Percentiles rank a stretch among this genome's conserved stretches.
Conservation (phyloP, 2,113 vertebrate species). For the Pterocles burchelli region DNA sequence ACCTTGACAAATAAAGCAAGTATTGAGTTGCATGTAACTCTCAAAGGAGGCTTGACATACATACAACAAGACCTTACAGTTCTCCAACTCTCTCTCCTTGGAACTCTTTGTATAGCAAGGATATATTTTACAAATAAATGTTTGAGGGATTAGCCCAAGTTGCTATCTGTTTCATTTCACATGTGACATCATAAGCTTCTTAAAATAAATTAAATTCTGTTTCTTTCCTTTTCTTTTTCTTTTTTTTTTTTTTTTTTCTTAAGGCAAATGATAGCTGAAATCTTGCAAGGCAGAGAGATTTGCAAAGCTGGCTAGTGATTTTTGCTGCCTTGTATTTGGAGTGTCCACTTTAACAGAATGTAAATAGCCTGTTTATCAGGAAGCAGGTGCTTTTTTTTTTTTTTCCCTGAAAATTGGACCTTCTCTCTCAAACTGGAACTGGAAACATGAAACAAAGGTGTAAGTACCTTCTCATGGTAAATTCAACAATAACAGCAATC, state of each 20-base stretch:
- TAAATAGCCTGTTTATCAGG: no score
- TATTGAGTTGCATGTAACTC: not conserved
- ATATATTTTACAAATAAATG: not conserved
- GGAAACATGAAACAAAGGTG: not conserved
- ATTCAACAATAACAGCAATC: not conserved
- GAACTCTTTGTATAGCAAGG: not conserved
- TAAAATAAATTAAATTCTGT: conserved; percentile 57
- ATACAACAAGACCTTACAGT: not conserved
- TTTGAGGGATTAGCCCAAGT: conserved; percentile 61
- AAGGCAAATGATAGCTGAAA: not conserved
- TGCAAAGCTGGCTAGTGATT: not conserved
- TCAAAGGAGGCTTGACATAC: not conserved
- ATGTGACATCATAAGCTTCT: conserved; percentile 67
- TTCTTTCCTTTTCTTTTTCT: not conserved
- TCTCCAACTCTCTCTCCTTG: not conserved
- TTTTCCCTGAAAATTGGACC: not conserved
- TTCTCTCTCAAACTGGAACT: not conserved
- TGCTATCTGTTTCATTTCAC: conserved; percentile 66
- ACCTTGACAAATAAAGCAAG: not conserved
- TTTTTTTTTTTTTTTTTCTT: not conserved
- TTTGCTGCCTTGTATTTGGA: not conserved
- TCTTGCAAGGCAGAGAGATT: conserved; percentile 1
- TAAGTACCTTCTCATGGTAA: not conserved
- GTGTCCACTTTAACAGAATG: no score
- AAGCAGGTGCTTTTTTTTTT: no score